A percentile compares a stretch with the other conserved stretches of the same genome.
Conservation (phyloP, 1,140 invertebrate species). For the Hypothenemus hampei region DNA sequence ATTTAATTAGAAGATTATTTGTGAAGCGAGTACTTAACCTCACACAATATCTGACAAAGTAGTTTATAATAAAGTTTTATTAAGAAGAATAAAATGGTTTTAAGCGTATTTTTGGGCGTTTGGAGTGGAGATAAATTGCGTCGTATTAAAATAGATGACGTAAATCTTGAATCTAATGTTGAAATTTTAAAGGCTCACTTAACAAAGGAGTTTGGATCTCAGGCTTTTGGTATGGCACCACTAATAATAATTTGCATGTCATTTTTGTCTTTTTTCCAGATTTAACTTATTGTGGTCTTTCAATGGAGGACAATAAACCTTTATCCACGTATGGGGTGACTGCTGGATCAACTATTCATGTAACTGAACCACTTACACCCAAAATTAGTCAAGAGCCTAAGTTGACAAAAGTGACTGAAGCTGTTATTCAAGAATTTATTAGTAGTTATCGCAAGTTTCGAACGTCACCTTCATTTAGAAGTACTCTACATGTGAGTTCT, state of each 20-base stretch:
- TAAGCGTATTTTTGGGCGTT: slow-evolving; percentile 23
- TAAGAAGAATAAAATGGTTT: slow-evolving; percentile 18
- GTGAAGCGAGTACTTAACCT: too few relatives aligned
- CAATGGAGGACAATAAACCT: slow-evolving; percentile 50
- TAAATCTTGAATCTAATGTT: slow-evolving; percentile 52
- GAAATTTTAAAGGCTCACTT: slow-evolving; percentile 47
- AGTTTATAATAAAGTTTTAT: too few relatives aligned
- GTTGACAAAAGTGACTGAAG: slow-evolving; percentile 43
- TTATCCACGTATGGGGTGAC: slow-evolving; percentile 50
- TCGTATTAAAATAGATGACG: slow-evolving; percentile 48
- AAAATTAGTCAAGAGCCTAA: slow-evolving; percentile 29
- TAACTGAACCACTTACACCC: slow-evolving; percentile 48
- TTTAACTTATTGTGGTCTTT: slow-evolving; percentile 52
- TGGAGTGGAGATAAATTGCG: slow-evolving; percentile 36
- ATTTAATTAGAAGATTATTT: too few relatives aligned
- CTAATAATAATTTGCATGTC: not conserved
- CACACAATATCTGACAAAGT: too few relatives aligned
- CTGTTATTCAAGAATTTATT: slow-evolving; percentile 46
- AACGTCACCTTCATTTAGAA: slow-evolving; percentile 47
- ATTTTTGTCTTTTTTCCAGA: slow-evolving; percentile 42
- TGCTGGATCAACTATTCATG: slow-evolving; percentile 51
- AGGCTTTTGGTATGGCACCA: slow-evolving; percentile 32
- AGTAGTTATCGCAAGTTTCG: slow-evolving; percentile 49
- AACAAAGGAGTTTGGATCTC: slow-evolving; percentile 46
- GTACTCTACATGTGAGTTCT: slow-evolving; percentile 46